phyloP scores from a whole-genome alignment of 2,888 invertebrate species.

The Chrysotoxum bicinctum region DNA sequence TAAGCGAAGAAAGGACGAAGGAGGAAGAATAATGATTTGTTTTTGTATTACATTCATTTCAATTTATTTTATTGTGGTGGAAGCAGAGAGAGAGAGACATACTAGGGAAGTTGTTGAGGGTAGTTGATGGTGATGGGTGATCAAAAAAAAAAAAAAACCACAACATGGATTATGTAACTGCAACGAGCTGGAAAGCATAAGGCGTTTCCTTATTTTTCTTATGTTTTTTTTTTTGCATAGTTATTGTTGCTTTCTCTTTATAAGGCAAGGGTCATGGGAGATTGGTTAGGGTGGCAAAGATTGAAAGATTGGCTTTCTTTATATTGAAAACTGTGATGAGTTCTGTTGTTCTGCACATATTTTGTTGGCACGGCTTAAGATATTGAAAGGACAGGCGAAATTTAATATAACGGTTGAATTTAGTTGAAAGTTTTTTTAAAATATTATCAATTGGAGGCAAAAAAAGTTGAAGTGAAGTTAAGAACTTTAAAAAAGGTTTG shows the following conservation, averaged over 20 bases:
- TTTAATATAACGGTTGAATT: neutral
- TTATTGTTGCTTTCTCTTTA: neutral
- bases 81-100: neutral
- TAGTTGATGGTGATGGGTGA: constrained; percentile 7
- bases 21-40: constrained; percentile 33
- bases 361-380: neutral
- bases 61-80: constrained; percentile 32
- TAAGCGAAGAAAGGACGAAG: neutral
- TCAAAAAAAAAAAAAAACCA: constrained; percentile 50
- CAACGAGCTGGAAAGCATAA: constrained; percentile 55
- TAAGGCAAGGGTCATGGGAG: neutral
- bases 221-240: neutral
- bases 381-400: neutral
- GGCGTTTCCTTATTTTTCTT: constrained; percentile 64
- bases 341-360: neutral
- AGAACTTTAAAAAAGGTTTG: no score
- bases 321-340: neutral
- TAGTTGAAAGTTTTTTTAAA: no score
- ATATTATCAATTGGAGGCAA: no score
- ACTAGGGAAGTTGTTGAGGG: constrained; percentile 9
- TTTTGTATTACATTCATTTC: constrained; percentile 57
- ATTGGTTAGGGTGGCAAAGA: neutral
- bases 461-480: no score
- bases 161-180: constrained; percentile 66
- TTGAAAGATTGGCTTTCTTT: neutral